These are phyloP conservation scores for Notolepis coatsorum DNA, from an alignment of 2,797 vertebrate genomes.

Conservation along the genomic window DNA sequence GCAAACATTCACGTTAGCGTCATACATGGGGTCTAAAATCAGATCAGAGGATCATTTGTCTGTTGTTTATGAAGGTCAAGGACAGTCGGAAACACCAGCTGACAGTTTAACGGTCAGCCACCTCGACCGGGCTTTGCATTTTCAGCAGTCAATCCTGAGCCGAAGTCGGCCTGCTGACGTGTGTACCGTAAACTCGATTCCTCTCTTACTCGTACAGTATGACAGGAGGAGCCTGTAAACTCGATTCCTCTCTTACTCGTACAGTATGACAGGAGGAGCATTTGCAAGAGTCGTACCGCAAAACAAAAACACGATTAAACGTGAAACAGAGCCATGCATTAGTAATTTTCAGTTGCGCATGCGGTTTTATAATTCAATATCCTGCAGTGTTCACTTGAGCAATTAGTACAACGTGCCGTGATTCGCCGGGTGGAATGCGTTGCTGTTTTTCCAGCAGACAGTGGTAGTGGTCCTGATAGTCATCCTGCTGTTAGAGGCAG, in stretches of 20 bases:
- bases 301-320: conserved; percentile 15
- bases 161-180: conserved; percentile 3
- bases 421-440: no score
- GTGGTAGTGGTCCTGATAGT: conserved; percentile 20
- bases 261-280: no score
- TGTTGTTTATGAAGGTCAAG: conserved; percentile 17
- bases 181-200: conserved; percentile 12
- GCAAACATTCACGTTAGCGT: conserved; percentile 15
- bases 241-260: no score
- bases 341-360: conserved; percentile 20
- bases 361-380: conserved; percentile 17
- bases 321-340: conserved; percentile 18
- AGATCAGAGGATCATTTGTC: not conserved
- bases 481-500: conserved; percentile 15
- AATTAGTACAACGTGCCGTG: no score
- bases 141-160: conserved; percentile 15
- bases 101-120: conserved; percentile 41
- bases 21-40: conserved; percentile 20
- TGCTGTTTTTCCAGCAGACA: conserved; percentile 2
- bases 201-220: no score
- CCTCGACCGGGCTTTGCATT: conserved; percentile 6
- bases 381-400: conserved; percentile 11
- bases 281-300: no score
- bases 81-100: conserved; percentile 38
- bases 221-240: no score